Conservation (phyloP, 2,113 vertebrate species). For the Aplodontia rufa region DNA sequence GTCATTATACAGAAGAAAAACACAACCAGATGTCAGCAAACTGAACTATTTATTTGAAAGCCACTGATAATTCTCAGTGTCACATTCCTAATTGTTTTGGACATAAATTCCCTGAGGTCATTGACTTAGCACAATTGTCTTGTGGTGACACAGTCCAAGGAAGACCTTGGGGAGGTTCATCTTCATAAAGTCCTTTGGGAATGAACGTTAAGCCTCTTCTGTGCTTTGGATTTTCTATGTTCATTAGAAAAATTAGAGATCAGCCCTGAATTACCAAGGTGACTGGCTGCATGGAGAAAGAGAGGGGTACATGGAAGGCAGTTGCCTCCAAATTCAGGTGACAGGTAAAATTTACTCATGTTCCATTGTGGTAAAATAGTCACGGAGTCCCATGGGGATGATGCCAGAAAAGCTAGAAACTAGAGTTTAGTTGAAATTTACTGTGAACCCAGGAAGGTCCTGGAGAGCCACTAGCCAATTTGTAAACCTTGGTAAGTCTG, state of each 20-base stretch:
- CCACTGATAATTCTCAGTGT: neutral
- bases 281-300: too few species aligned
- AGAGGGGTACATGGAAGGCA: too few species aligned
- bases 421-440: neutral
- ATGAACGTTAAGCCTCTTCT: neutral
- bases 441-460: neutral
- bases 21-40: neutral
- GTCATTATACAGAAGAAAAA: neutral
- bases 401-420: neutral
- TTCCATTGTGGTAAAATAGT: neutral
- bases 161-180: neutral
- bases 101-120: neutral
- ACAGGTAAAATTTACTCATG: neutral
- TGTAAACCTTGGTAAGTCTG: neutral
- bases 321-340: neutral
- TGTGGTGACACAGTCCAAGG: fast-evolving
- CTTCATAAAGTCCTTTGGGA: neutral
- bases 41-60: neutral
- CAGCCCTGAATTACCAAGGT: neutral
- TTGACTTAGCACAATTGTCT: neutral
- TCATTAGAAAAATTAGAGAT: neutral
- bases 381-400: neutral
- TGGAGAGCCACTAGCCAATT: neutral
- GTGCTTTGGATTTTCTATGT: neutral
- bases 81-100: neutral